A percentile compares a stretch with the other conserved stretches of the same genome.
Evolutionary conservation across 2,797 vertebrate genomes (phyloP).

Genomic region (Sebastes reedi): DNA sequence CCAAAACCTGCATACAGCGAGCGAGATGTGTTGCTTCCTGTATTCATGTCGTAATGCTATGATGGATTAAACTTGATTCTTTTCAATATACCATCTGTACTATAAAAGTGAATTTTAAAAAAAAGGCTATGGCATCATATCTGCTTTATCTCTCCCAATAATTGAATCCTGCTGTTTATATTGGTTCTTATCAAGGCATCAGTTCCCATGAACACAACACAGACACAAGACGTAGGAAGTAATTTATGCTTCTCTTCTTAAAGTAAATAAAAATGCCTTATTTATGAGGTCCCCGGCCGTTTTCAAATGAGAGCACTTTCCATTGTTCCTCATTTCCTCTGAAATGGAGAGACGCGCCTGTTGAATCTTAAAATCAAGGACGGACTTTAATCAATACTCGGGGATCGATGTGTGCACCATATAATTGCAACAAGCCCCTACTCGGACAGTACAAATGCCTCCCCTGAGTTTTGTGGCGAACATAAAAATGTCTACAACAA

Average conservation of each 20-base stretch:
- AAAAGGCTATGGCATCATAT: background rate
- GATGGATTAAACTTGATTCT: background rate
- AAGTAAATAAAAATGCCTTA: slow-evolving; percentile 31
- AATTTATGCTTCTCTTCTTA: background rate
- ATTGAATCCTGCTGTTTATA: background rate
- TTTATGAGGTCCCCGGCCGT: slow-evolving; percentile 35
- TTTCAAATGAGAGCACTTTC: slow-evolving; percentile 29
- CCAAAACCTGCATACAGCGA: background rate
- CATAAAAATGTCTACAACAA: slow-evolving; percentile 54
- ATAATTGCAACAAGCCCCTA: slow-evolving; percentile 73
- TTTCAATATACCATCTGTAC: background rate
- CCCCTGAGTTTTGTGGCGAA: slow-evolving; percentile 63
- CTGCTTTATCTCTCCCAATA: background rate
- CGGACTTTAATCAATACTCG: slow-evolving; percentile 63
- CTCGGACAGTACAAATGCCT: slow-evolving; percentile 71
- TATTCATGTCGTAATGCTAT: background rate
- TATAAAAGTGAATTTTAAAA: background rate
- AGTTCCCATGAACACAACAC: background rate
- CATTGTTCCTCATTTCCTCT: slow-evolving; percentile 55
- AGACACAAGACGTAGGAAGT: background rate
- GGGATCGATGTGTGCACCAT: slow-evolving; percentile 63
- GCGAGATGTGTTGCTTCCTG: background rate
- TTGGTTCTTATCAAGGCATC: background rate
- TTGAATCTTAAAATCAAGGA: slow-evolving; percentile 68
- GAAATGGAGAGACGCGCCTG: slow-evolving; percentile 49